A percentile compares a stretch with the other conserved stretches of the same genome.
Evolutionary conservation across 2,888 invertebrate genomes (phyloP).

Genomic region (Caenorhabditis imperialis): DNA sequence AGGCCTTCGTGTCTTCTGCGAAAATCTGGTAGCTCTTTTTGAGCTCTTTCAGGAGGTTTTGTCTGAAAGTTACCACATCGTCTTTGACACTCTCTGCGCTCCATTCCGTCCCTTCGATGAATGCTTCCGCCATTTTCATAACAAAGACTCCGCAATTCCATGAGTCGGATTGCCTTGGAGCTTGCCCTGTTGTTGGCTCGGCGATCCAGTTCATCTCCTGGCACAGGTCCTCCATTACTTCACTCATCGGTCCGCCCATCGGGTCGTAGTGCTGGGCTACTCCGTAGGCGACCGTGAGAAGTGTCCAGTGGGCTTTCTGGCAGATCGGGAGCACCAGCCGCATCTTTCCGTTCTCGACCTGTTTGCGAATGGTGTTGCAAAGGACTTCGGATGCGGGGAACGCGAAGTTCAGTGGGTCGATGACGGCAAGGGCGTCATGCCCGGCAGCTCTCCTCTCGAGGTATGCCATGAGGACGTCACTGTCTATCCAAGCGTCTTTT

Average conservation of each 20-base stretch:
- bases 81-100: not conserved
- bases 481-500: too few relatives aligned
- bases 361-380: too few relatives aligned
- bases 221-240: not conserved
- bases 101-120: not conserved
- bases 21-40: not conserved
- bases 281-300: too few relatives aligned
- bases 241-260: too few relatives aligned
- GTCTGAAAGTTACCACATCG: not conserved
- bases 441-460: too few relatives aligned
- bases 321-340: constrained; percentile 12
- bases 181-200: not conserved
- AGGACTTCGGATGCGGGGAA: too few relatives aligned
- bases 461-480: too few relatives aligned
- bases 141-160: constrained; percentile 17
- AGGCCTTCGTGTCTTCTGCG: not conserved
- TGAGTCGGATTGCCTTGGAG: not conserved
- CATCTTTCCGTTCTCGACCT: too few relatives aligned
- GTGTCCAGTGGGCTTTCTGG: not conserved
- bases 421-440: too few relatives aligned
- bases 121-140: too few relatives aligned
- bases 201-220: not conserved
- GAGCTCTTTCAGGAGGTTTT: not conserved
- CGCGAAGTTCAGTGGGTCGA: too few relatives aligned
- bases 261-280: not conserved